Evolutionary conservation across 1,140 invertebrate genomes (phyloP), one percentile per base, ranked within the genome.

Genomic region (Drosophila saltans): DNA sequence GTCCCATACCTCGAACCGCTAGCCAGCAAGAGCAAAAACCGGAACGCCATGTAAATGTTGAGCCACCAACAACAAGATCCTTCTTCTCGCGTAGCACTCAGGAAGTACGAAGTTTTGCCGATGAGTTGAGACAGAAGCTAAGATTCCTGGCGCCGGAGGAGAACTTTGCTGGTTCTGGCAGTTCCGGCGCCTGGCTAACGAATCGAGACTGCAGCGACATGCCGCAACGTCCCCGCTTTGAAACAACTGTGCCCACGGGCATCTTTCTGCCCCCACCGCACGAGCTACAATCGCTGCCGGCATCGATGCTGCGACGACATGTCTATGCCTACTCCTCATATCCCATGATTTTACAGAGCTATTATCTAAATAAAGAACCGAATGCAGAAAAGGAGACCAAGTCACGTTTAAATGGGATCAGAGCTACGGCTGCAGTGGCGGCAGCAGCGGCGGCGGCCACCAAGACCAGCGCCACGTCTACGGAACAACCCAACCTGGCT

Each of bases 221-320:
- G 81, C 24, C 74, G 0, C 81, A 92, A 28, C 88, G 92, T 40
- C 94, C 94, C 5, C 94, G 95, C 0, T 97, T 97, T 80, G 94
- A 97, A 43, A 97, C 96, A 0, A 96, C 96, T 0, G 96, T 97
- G 5, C 96, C 95, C 68, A 95, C 94, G 26, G 96, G 96, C 1
- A 94, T 96, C 75, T 97, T 97, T 81, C 91, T 97, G 57, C 95
- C 95, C 81, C 96, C 96, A 1, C 96, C 96, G 0, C 95, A 95
- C 24, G 95, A 96, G 80, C 92, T 96, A 41, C 95, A 96, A 0
- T 91, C 93, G 16, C 93, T 96, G 1, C 92, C 85, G 11, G 75
- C 88, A 9, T 79, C 84, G 7, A 82, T 91, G 81, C 59, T 91
- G 48, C 58, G 81, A 10, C 64, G 85, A 10, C 91, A 90, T 74